phyloP scores from a whole-genome alignment of 2,888 invertebrate genomes.

The Gymnoscelis rufifasciata region DNA sequence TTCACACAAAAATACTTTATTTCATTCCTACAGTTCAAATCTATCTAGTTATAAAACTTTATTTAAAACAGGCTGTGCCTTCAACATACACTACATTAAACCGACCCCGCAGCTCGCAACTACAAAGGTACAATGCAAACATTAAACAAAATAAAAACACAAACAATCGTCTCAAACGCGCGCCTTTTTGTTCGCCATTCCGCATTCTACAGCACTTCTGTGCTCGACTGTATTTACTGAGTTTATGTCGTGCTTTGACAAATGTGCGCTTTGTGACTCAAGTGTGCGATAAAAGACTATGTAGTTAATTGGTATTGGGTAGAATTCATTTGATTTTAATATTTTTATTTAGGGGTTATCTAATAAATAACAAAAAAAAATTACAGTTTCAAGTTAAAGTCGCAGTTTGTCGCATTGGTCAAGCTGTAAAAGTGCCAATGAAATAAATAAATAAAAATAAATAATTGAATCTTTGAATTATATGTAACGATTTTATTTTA shows the following conservation, averaged over 20 bases:
- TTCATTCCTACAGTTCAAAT: no score
- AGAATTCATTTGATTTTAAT: no score
- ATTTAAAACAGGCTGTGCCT: background rate
- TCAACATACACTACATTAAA: background rate
- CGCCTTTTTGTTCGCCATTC: slow-evolving; percentile 7
- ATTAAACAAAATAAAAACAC: slow-evolving; percentile 5
- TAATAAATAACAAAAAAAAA: no score
- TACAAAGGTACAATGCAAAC: slow-evolving; percentile 6
- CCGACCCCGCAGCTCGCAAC: background rate
- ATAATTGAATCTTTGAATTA: no score
- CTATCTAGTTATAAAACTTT: background rate
- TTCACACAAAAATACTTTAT: no score
- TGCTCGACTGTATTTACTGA: slow-evolving; percentile 27
- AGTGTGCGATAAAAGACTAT: slow-evolving; percentile 16
- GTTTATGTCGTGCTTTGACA: slow-evolving; percentile 15
- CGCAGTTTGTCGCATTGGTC: no score
- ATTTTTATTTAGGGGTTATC: no score
- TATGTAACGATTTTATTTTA: no score
- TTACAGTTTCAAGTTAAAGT: no score
- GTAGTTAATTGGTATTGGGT: background rate
- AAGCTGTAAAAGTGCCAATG: no score
- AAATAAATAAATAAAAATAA: no score
- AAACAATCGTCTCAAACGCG: slow-evolving; percentile 17
- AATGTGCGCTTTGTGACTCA: slow-evolving; percentile 23
- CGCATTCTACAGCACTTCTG: slow-evolving; percentile 29